Percentiles rank a stretch among this genome's conserved stretches.
Conservation (phyloP, 37 sponge, comb jelly and placozoan genomes). For the Haliclona indistincta region DNA sequence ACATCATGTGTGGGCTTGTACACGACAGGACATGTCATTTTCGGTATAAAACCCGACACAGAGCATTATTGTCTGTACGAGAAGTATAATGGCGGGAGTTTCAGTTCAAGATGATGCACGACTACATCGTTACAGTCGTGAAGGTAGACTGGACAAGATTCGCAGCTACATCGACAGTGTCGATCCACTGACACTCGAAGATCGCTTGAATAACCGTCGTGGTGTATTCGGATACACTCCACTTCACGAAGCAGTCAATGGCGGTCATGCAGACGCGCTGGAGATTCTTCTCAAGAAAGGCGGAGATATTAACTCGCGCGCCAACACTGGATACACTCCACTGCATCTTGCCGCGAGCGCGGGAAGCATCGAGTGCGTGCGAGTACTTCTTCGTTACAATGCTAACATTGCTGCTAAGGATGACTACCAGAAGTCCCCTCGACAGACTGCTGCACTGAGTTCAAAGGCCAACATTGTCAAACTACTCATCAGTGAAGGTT, state of each 20-base stretch:
- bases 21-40: too few relatives aligned
- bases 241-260: slow-evolving; percentile 69
- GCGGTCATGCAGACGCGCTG: slow-evolving; percentile 35
- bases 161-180: slow-evolving; percentile 9
- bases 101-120: not conserved
- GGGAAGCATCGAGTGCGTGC: slow-evolving; percentile 64
- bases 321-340: slow-evolving; percentile 69
- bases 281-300: slow-evolving; percentile 20
- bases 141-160: not conserved
- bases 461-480: slow-evolving; percentile 36
- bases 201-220: slow-evolving; percentile 10
- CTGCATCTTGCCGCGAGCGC: slow-evolving; percentile 71
- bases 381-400: slow-evolving; percentile 31
- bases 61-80: too few relatives aligned
- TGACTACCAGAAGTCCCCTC: slow-evolving; percentile 63
- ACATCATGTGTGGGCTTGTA: too few relatives aligned
- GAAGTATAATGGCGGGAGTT: not conserved
- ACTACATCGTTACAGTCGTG: not conserved
- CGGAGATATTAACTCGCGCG: slow-evolving; percentile 32
- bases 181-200: not conserved
- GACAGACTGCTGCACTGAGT: slow-evolving; percentile 47
- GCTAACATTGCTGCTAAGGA: slow-evolving; percentile 62
- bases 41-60: too few relatives aligned
- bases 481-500: slow-evolving; percentile 56
- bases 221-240: slow-evolving; percentile 86